Evolutionary conservation across 2,888 invertebrate species (phyloP), one percentile per base, ranked within the genome.

Genomic region (Parapristionchus giblindavisi): DNA sequence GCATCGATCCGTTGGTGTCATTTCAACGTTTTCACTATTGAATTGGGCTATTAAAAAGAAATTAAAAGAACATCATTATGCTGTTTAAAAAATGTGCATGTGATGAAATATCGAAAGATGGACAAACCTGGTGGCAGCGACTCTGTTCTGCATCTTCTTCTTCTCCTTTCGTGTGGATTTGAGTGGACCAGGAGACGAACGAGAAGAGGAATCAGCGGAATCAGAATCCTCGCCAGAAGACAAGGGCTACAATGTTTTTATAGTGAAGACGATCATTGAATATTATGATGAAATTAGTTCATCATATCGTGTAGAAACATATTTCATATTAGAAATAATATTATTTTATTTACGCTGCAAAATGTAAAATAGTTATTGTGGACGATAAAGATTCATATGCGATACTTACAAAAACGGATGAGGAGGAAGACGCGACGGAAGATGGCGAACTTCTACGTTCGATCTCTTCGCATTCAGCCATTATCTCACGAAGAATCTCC

Each of bases 391-490:
- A n/a, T n/a, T n/a, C n/a, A n/a, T n/a, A n/a, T n/a, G n/a, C n/a
- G n/a, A n/a, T n/a, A n/a, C n/a, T n/a, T n/a, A n/a, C n/a, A n/a
- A n/a, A n/a, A n/a, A n/a, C n/a, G n/a, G 43, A 43, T 5, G 54
- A 14, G 54, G 70, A 56, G 17, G 68, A 51, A 14, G 29, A 11
- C 21, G 70, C 27, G 32, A 60, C 60, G 27, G 60, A 71, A 4
- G 70, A 56, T 29, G 24, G 54, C 11, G 77, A 68, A 14, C 77
- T 77, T 2, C 79, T 76, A 14, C 84, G 76, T 61, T 85, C 85
- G 75, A 86, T 86, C 75, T 85, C 85, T 48, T 84, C 81, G 78
- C 84, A 84, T 72, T 86, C 86, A n/a, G 83, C 81, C 32, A 84
- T 83, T 34, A 86, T 86, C 76, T 86, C 85, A 66, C 85, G 83